Conservation (phyloP, 1,140 invertebrate species). For the Proctacanthus coquilletti region DNA sequence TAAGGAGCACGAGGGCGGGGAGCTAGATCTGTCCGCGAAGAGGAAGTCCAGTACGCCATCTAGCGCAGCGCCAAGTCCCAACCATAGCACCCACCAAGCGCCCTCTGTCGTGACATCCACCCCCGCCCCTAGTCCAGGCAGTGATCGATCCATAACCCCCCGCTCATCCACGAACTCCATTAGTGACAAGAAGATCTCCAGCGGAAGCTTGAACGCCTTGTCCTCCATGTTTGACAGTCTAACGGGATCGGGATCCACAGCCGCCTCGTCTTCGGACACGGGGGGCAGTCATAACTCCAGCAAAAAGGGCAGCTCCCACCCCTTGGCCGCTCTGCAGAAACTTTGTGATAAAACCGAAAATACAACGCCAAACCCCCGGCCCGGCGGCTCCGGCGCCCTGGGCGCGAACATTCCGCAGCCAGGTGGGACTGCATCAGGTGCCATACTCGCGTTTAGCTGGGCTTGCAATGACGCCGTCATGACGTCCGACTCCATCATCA, state of each 20-base stretch:
- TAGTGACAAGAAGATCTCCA: constrained; percentile 40
- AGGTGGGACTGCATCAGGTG: constrained; percentile 45
- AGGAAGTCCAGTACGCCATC: constrained; percentile 27
- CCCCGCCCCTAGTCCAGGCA: constrained; percentile 46
- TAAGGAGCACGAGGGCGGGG: neutral
- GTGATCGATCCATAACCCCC: constrained; percentile 55
- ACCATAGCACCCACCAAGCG: constrained; percentile 10
- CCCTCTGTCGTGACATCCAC: constrained; percentile 9
- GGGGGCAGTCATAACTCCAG: constrained; percentile 28
- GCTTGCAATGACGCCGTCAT: constrained; percentile 82
- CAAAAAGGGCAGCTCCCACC: constrained; percentile 23
- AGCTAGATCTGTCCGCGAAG: constrained; percentile 14
- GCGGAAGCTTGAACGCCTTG: constrained; percentile 58
- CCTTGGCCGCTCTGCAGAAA: constrained; percentile 83
- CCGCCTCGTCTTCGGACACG: constrained; percentile 24
- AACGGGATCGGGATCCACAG: constrained; percentile 35
- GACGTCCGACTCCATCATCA: constrained; percentile 75
- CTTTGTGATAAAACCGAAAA: constrained; percentile 88
- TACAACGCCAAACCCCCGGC: constrained; percentile 33
- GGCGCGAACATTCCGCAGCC: constrained; percentile 27
- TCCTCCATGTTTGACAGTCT: constrained; percentile 82
- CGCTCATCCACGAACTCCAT: constrained; percentile 44
- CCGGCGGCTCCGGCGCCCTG: constrained; percentile 19
- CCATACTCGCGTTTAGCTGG: constrained; percentile 83
- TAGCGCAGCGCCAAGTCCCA: constrained; percentile 40